A percentile compares a stretch with the other conserved stretches of the same genome.
These are phyloP conservation scores for Setipinna tenuifilis DNA, from an alignment of 2,797 vertebrate genomes.

Conservation along the genomic window DNA sequence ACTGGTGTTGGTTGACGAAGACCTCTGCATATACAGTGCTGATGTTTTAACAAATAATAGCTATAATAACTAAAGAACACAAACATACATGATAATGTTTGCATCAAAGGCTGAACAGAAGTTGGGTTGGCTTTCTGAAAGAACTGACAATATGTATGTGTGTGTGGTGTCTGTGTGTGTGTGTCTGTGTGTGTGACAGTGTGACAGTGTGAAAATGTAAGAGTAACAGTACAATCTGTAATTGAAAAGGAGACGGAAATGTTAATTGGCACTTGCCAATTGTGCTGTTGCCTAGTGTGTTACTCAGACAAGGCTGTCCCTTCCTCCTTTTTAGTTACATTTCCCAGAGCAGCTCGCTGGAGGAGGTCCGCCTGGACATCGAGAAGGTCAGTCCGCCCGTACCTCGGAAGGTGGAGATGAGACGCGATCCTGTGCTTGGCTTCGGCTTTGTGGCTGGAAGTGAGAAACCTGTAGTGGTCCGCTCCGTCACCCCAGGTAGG, in stretches of 20 bases:
- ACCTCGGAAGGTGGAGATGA: slow-evolving; percentile 96
- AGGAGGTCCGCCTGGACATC: slow-evolving; percentile 91
- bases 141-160: neutral
- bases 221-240: neutral
- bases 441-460: slow-evolving; percentile 99
- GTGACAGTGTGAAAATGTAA: no score
- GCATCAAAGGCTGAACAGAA: neutral
- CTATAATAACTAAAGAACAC: neutral
- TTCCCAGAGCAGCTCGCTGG: slow-evolving; percentile 89
- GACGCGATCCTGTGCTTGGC: slow-evolving; percentile 95
- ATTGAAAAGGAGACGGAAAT: neutral
- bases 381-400: slow-evolving; percentile 90
- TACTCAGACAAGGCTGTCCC: neutral
- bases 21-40: neutral
- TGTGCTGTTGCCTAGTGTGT: neutral
- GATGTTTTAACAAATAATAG: neutral
- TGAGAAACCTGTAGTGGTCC: slow-evolving; percentile 97
- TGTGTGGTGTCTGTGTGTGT: no score
- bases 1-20: neutral
- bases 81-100: neutral
- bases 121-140: neutral
- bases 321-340: slow-evolving; percentile 79
- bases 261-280: neutral
- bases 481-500: slow-evolving; percentile 97
- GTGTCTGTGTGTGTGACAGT: no score